phyloP scores from a whole-genome alignment of 1,140 invertebrate species.

The Drosophila insularis region DNA sequence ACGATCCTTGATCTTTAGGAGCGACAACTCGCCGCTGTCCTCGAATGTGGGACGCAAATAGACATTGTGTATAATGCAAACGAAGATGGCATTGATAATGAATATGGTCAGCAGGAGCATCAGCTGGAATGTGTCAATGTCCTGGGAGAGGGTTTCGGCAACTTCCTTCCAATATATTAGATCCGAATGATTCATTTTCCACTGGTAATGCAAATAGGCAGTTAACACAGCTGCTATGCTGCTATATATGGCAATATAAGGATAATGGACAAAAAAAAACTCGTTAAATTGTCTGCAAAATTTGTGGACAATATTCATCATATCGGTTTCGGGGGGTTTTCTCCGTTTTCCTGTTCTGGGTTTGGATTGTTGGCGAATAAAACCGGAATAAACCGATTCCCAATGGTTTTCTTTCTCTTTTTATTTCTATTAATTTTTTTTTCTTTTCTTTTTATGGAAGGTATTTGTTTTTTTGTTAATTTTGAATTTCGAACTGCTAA shows the following conservation, averaged over 20 bases:
- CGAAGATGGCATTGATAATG: conserved; percentile 55
- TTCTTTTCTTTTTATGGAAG: not conserved
- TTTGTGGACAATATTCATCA: conserved; percentile 55
- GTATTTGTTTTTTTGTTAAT: not conserved
- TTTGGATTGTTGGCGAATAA: not conserved
- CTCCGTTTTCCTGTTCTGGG: not conserved
- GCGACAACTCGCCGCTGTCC: conserved; percentile 46
- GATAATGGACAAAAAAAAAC: conserved; percentile 63
- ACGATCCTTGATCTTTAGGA: conserved; percentile 78
- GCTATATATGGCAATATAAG: conserved; percentile 53
- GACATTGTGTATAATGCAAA: conserved; percentile 51
- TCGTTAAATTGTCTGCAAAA: conserved; percentile 44
- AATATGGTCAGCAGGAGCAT: conserved; percentile 58
- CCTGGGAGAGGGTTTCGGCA: conserved; percentile 42
- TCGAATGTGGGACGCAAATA: conserved; percentile 53
- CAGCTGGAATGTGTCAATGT: conserved; percentile 63
- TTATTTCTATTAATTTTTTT: not conserved
- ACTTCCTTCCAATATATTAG: conserved; percentile 69
- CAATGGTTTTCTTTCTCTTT: not conserved
- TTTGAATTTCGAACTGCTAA: conserved; percentile 6
- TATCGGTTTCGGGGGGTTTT: not conserved
- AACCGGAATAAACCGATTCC: not conserved
- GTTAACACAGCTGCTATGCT: conserved; percentile 47
- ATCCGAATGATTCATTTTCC: conserved; percentile 59
- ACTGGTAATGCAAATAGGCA: conserved; percentile 72